phyloP scores from a whole-genome alignment of 92 coral and sea anemone species.

The Metridium senile region DNA sequence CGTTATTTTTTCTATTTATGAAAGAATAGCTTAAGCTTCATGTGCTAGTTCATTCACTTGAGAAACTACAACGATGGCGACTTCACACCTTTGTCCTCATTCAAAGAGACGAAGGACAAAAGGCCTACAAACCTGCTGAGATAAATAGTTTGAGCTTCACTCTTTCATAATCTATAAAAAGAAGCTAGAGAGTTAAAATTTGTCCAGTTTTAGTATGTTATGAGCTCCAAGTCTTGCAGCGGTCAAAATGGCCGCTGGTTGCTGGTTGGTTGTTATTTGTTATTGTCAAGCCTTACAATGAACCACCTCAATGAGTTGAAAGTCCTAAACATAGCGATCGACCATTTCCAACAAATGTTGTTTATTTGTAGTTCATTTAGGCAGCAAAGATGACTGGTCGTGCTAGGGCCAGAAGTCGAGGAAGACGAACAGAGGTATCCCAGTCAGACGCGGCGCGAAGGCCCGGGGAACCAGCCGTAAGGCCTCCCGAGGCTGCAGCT shows the following conservation, averaged over 20 bases:
- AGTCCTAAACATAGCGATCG: no score
- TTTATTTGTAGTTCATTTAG: not conserved
- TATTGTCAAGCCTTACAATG: not conserved
- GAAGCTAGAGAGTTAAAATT: no score
- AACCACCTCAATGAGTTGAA: no score
- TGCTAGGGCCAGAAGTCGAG: conserved; percentile 88
- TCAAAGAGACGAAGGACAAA: not conserved
- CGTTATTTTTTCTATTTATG: no score
- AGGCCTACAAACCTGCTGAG: not conserved
- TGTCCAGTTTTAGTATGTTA: no score
- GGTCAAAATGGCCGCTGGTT: no score
- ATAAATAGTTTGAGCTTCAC: not conserved
- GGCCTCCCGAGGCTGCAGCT: conserved; percentile 50
- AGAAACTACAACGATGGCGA: not conserved
- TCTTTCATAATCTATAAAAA: no score
- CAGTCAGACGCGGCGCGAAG: conserved; percentile 70
- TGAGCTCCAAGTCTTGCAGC: no score
- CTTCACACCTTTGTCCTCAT: conserved; percentile 2
- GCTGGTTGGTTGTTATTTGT: no score
- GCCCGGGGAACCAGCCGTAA: conserved; percentile 76
- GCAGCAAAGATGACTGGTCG: conserved; percentile 84
- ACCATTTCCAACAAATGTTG: not conserved
- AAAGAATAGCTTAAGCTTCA: no score
- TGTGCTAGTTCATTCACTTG: not conserved
- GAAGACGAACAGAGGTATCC: conserved; percentile 69